phyloP scores from a whole-genome alignment of 2,797 vertebrate genomes.

The Pitangus sulphuratus region DNA sequence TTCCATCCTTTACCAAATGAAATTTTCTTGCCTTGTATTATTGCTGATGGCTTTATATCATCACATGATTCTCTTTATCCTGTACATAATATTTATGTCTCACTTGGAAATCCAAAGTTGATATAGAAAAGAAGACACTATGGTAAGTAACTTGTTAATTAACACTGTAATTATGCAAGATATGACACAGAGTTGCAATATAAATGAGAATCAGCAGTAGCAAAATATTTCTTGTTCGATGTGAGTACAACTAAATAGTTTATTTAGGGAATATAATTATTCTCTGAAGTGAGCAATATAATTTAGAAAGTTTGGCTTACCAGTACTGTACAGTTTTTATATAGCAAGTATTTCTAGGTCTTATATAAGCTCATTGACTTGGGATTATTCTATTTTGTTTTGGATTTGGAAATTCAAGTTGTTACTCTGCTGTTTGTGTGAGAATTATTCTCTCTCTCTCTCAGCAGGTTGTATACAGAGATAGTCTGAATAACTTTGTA shows the following conservation, averaged over 20 bases:
- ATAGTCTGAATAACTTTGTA: not conserved
- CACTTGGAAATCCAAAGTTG: not conserved
- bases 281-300: not conserved
- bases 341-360: not conserved
- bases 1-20: not conserved
- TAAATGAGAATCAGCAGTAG: not conserved
- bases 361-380: not conserved
- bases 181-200: not conserved
- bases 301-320: not conserved
- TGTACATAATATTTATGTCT: not conserved
- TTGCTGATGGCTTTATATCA: not conserved
- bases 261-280: not conserved
- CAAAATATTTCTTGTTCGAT: not conserved
- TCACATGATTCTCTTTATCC: not conserved
- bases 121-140: not conserved
- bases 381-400: not conserved
- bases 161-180: not conserved
- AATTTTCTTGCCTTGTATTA: not conserved
- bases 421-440: not conserved
- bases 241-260: not conserved
- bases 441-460: not conserved
- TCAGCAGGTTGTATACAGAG: rapidly evolving
- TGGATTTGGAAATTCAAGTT: not conserved
- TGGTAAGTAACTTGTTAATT: not conserved
- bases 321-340: not conserved